These are phyloP conservation scores for Drosophila elegans DNA, from an alignment of 1,140 invertebrate species.

Conservation along the genomic window DNA sequence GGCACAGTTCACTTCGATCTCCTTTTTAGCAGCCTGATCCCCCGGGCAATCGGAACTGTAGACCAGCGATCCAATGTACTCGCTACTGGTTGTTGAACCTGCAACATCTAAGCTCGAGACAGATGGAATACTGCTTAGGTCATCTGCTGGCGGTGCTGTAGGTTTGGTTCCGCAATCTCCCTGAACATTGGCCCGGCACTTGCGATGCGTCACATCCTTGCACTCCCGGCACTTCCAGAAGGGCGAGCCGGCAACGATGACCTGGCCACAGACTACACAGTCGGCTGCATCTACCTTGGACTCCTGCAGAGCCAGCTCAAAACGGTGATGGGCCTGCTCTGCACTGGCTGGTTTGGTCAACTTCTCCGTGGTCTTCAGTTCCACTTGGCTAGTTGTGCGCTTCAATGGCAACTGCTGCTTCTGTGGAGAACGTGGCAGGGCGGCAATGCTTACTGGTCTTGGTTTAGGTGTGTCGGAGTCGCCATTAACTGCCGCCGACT, in stretches of 20 bases:
- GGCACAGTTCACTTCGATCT: conserved; percentile 76
- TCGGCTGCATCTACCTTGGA: conserved; percentile 22
- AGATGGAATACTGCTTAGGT: conserved; percentile 29
- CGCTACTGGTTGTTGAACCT: conserved; percentile 6
- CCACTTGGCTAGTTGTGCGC: conserved; percentile 58
- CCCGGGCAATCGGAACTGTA: conserved; percentile 39
- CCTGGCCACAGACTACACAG: conserved; percentile 65
- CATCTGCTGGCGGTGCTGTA: conserved; percentile 17
- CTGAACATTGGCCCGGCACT: conserved; percentile 68
- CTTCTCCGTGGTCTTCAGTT: conserved; percentile 33
- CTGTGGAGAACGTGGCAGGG: conserved; percentile 47
- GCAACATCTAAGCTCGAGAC: conserved; percentile 43
- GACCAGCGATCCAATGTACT: conserved; percentile 63
- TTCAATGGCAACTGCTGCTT: conserved; percentile 50
- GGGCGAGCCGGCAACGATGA: conserved; percentile 60
- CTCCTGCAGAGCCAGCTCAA: conserved; percentile 73
- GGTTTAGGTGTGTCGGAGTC: conserved; percentile 32
- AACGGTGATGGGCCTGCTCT: conserved; percentile 63
- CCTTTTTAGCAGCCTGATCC: conserved; percentile 3
- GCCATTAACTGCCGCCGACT: conserved; percentile 4
- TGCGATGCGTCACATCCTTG: conserved; percentile 65
- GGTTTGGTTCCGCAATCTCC: conserved; percentile 54
- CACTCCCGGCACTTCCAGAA: conserved; percentile 83
- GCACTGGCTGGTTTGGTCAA: neutral
- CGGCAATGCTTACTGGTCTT: conserved; percentile 59